Conservation (phyloP, 2,797 vertebrate species). For the Coranthus polyacanthus region DNA sequence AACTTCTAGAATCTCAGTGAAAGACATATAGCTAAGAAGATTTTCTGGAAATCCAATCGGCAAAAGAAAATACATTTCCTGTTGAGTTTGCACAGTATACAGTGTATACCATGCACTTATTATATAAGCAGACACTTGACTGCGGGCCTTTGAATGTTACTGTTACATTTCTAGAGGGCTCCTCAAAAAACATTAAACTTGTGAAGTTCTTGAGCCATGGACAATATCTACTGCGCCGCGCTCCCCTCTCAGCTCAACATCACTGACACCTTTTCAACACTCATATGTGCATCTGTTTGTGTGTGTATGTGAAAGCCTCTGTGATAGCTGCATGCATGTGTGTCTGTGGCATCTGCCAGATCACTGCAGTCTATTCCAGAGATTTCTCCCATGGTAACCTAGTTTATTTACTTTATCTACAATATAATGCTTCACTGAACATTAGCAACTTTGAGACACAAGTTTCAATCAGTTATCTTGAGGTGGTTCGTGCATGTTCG, state of each 20-base stretch:
- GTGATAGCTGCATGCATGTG: slow-evolving; percentile 55
- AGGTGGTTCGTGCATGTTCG: slow-evolving; percentile 60
- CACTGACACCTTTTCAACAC: slow-evolving; percentile 63
- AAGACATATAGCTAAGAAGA: slow-evolving; percentile 31
- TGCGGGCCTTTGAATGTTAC: slow-evolving; percentile 64
- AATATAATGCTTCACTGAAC: slow-evolving; percentile 98
- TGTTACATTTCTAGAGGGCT: slow-evolving; percentile 73
- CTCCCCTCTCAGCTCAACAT: slow-evolving; percentile 58
- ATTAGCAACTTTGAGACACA: slow-evolving; percentile 93
- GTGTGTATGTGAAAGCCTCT: slow-evolving; percentile 39
- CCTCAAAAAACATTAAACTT: slow-evolving; percentile 86
- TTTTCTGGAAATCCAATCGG: slow-evolving; percentile 11
- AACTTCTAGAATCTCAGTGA: slow-evolving; percentile 30
- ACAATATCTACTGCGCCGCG: slow-evolving; percentile 60
- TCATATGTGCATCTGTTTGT: slow-evolving; percentile 56
- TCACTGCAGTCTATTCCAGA: slow-evolving; percentile 91
- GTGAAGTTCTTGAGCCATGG: slow-evolving; percentile 82
- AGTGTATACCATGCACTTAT: slow-evolving; percentile 2
- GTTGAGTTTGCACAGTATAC: neutral
- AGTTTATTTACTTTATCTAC: slow-evolving; percentile 99
- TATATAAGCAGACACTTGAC: slow-evolving; percentile 42
- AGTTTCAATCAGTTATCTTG: slow-evolving; percentile 92
- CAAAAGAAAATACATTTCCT: slow-evolving; percentile 20
- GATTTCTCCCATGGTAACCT: slow-evolving; percentile 91
- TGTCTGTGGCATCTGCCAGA: slow-evolving; percentile 86